Base-by-base conservation (phyloP, 2,113 vertebrate genomes). In the Semicossyphus pulcher region DNA sequence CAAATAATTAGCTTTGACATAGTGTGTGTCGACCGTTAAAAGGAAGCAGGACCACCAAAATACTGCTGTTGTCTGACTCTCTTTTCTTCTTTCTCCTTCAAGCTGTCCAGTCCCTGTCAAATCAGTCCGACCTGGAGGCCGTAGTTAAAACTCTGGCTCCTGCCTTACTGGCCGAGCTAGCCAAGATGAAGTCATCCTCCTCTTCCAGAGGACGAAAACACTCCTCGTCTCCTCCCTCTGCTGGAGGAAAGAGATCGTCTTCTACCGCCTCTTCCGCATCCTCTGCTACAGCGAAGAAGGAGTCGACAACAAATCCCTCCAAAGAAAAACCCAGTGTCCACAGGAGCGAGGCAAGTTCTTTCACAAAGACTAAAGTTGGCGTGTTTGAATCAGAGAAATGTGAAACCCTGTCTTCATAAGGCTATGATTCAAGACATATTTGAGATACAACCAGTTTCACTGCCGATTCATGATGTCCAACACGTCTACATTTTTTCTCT, bases 91-190 rank as follows among this genome's bases (percentile, higher is more conserved):
- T 25, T 36, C 7, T 58, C 12, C 31, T 7, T 57, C 7, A 42
- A 91, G 83, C 25, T 45, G 69, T 88, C 12, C 68, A 88, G 44
- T 89, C 86, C 21, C 26, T 83, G n/a, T 65, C 87, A 6, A 47
- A 60, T 18, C 44, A 65, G 18, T 34, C 81, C 1, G 64, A 85
- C 11, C 39, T 92, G 52, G 71, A 84, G 37, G 69, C 76, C 1
- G 41, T 91, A 57, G 83, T 91, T 34, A 79, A 92, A 74, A 78
- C 63, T 29, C 63, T 92, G 6, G 81, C 88, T 44, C 86, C 91
- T 1, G 82, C 80, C 4, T 63, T 92, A 28, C 52, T 91, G 49
- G 86, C 85, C 2, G 87, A 91, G 37, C 32, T 92, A 29, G 75
- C 80, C 12, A 91, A 90, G 75, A 88, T 85, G 45, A 34, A 74